Conservation (phyloP, 2,797 vertebrate species). For the Cephalopachus bancanus region DNA sequence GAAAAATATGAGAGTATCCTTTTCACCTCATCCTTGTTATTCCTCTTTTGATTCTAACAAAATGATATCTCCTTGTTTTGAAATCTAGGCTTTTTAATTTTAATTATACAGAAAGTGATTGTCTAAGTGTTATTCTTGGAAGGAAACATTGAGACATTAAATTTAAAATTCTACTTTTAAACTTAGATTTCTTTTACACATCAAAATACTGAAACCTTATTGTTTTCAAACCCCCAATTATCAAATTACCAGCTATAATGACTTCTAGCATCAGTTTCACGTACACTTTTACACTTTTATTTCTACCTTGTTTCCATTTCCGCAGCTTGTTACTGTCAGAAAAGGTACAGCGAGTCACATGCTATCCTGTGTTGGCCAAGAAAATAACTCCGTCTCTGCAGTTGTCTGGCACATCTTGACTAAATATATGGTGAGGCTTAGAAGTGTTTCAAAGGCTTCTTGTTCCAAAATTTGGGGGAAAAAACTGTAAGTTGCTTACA, state of each 20-base stretch:
- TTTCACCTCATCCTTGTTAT: background rate
- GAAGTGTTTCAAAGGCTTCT: slow-evolving; percentile 55
- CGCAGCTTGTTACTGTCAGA: slow-evolving; percentile 12
- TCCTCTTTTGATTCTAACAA: background rate
- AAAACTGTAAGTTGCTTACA: background rate
- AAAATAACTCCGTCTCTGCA: slow-evolving; percentile 29
- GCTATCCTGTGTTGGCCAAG: slow-evolving; percentile 1
- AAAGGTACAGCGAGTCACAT: background rate
- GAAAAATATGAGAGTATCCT: background rate
- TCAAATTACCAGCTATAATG: background rate
- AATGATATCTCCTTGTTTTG: background rate
- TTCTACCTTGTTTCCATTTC: background rate
- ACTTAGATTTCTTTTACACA: slow-evolving; percentile 25
- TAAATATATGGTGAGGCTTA: slow-evolving; percentile 45
- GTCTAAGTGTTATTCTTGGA: slow-evolving; percentile 36
- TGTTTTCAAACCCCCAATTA: background rate
- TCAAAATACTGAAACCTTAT: slow-evolving; percentile 34
- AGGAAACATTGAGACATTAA: slow-evolving; percentile 24
- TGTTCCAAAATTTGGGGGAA: slow-evolving; percentile 43
- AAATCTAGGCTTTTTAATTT: slow-evolving; percentile 23
- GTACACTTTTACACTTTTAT: background rate
- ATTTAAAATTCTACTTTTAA: slow-evolving; percentile 37
- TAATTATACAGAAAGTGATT: background rate
- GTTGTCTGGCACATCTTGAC: slow-evolving; percentile 54
- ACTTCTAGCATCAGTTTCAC: slow-evolving; percentile 2